These are phyloP conservation scores for Grapholita molesta DNA, from an alignment of 1,140 invertebrate species.

Conservation along the genomic window DNA sequence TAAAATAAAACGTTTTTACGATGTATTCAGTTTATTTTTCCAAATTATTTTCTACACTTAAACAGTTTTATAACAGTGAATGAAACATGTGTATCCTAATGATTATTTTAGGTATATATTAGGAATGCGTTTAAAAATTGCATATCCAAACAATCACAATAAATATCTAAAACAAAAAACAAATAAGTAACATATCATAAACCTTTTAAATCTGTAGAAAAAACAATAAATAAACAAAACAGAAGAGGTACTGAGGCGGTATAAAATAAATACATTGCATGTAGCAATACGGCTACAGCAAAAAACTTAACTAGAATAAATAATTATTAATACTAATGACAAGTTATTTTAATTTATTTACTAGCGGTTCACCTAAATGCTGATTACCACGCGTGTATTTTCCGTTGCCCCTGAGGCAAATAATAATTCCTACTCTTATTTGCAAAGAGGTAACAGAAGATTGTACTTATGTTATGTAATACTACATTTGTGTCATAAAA, in stretches of 20 bases:
- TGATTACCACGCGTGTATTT: slow-evolving; percentile 59
- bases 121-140: background rate
- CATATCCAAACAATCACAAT: slow-evolving; percentile 18
- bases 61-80: slow-evolving; percentile 17
- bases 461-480: slow-evolving; percentile 59
- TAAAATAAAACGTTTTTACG: background rate
- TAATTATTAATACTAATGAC: slow-evolving; percentile 76
- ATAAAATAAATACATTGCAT: slow-evolving; percentile 68
- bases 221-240: slow-evolving; percentile 50
- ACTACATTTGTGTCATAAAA: slow-evolving; percentile 32
- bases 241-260: slow-evolving; percentile 75
- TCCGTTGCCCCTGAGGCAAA: slow-evolving; percentile 72
- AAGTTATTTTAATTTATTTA: slow-evolving; percentile 70
- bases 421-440: slow-evolving; percentile 25
- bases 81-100: background rate
- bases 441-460: slow-evolving; percentile 73
- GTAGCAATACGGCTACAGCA: slow-evolving; percentile 51
- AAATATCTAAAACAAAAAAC: slow-evolving; percentile 26
- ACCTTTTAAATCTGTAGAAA: slow-evolving; percentile 27
- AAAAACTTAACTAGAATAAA: slow-evolving; percentile 68
- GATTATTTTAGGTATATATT: background rate
- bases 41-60: slow-evolving; percentile 21
- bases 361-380: slow-evolving; percentile 72
- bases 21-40: slow-evolving; percentile 21
- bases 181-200: slow-evolving; percentile 30